phyloP scores from a whole-genome alignment of 1,140 invertebrate genomes.

The Probaryconus sp. region DNA sequence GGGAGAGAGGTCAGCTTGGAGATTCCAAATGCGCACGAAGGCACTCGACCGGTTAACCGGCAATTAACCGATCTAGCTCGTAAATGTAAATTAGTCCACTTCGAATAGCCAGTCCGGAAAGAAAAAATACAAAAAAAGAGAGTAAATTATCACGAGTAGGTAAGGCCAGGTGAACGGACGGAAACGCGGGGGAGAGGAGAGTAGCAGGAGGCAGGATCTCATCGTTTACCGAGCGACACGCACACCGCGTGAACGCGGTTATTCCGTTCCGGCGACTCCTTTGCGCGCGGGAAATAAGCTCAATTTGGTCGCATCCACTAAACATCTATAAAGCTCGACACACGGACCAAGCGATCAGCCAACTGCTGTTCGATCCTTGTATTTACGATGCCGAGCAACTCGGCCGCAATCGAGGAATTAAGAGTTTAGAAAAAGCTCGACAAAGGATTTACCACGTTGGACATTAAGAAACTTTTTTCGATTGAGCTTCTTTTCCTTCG shows the following conservation, averaged over 20 bases:
- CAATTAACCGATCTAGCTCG: slow-evolving; percentile 76
- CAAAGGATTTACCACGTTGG: slow-evolving; percentile 1
- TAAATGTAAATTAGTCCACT: slow-evolving; percentile 73
- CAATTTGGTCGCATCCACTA: slow-evolving; percentile 46
- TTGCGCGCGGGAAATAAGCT: slow-evolving; percentile 55
- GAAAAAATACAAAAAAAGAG: no score
- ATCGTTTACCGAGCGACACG: slow-evolving; percentile 59
- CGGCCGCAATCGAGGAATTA: slow-evolving; percentile 6
- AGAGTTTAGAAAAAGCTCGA: slow-evolving; percentile 1
- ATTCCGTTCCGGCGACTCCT: slow-evolving; percentile 58
- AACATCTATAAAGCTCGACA: slow-evolving; percentile 45
- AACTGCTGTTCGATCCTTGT: slow-evolving; percentile 8
- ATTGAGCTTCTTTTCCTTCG: no score
- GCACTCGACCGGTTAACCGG: slow-evolving; percentile 77
- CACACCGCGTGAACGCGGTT: slow-evolving; percentile 50
- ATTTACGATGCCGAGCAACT: slow-evolving; percentile 14
- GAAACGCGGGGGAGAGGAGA: neutral
- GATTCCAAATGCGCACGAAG: slow-evolving; percentile 53
- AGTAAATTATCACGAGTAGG: slow-evolving; percentile 72
- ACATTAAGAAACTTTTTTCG: neutral
- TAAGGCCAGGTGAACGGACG: slow-evolving; percentile 75
- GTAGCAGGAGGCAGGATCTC: slow-evolving; percentile 49
- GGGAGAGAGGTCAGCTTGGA: no score
- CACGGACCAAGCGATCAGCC: slow-evolving; percentile 33
- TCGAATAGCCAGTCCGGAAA: slow-evolving; percentile 69